Evolutionary conservation across 2,888 invertebrate species (phyloP).

Genomic region (Sminthurides aquaticus): DNA sequence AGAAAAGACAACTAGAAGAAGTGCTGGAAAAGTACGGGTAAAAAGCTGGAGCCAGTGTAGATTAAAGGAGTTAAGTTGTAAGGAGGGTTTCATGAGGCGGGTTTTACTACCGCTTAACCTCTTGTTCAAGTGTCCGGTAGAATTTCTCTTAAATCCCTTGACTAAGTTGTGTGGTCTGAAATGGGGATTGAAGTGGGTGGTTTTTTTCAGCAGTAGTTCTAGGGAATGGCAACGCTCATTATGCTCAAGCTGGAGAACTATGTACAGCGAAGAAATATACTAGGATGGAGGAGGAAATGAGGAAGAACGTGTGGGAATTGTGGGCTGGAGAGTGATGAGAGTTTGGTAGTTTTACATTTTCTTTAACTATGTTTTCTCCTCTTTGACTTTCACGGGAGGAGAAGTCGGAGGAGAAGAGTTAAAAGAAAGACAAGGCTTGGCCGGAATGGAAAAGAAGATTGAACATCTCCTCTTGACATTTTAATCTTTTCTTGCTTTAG

Average conservation of each 20-base stretch:
- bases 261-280: no score
- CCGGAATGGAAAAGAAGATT: neutral
- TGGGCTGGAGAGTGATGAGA: neutral
- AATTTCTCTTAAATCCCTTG: neutral
- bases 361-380: no score
- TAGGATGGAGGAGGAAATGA: no score
- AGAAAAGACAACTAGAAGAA: no score
- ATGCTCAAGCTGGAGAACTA: no score
- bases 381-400: neutral
- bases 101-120: neutral
- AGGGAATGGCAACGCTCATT: neutral
- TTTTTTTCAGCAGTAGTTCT: no score
- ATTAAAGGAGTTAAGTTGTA: neutral
- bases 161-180: neutral
- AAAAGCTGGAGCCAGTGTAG: neutral
- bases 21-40: no score
- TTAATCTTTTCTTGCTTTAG: slow-evolving; percentile 15
- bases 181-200: neutral
- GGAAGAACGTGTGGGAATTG: neutral
- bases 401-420: neutral
- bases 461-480: slow-evolving; percentile 18
- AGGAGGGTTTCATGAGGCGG: neutral
- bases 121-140: neutral
- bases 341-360: neutral
- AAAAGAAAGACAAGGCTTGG: no score